Base-by-base conservation (phyloP, 1,140 invertebrate species). In the Bombus pascuorum region DNA sequence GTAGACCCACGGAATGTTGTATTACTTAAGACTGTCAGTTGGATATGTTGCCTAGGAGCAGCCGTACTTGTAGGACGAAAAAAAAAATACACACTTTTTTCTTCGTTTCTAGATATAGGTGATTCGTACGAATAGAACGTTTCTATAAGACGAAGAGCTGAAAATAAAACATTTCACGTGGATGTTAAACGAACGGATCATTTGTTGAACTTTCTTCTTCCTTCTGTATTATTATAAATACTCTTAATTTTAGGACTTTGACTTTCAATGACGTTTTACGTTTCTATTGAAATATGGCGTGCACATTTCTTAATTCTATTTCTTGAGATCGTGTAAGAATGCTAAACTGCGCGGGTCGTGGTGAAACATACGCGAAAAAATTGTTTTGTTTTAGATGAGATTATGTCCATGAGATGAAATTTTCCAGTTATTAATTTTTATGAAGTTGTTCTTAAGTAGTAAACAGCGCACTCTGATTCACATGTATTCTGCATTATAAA, bases 291-390 rank as follows among this genome's bases (percentile, higher is more conserved):
- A 25, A 28, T 59, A 3, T 59, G 9, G 10, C 57, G 9, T 9
- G 25, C 10, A 9, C 3, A 28, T 59, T 59, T 59, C 9, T 2
- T 12, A 13, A 12, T 53, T 53, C 18, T 53, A 22, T 22, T 22
- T 53, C 47, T 22, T 8, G 18, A 2, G 18, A 22, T 53, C 47
- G 47, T 53, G 8, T 22, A 53, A 22, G 47, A 53, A 53, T 22
- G 0, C 1, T 22, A 22, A 53, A 53, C 15, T 6, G 47, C 15
- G 47, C 15, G 0, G 5, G 0, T 5, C 47, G 47, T 1, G 15
- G 15, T 22, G 18, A 6, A 53, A 53, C 47, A 6, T 22, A 53
- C 0, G 18, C 5, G 47, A 18, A 53, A 47, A 53, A 18, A 22
- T 53, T 6, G 18, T 18, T 18, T 53, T 53, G 5, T 22, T 6